These are phyloP conservation scores for Carabus problematicus DNA, from an alignment of 2,888 invertebrate species.

Conservation along the genomic window DNA sequence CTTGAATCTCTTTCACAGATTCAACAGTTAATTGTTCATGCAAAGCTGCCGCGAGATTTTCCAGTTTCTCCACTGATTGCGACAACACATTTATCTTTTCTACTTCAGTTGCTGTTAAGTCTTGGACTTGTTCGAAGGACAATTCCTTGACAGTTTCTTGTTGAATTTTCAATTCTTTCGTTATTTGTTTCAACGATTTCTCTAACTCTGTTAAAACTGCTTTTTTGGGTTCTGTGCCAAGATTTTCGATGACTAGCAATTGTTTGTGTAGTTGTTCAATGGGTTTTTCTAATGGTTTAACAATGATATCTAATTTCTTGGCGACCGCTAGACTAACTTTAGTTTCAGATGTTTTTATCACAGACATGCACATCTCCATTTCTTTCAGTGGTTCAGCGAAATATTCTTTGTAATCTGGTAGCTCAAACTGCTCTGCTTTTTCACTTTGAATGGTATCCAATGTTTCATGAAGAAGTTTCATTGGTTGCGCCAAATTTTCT, in stretches of 20 bases:
- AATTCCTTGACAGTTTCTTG: constrained; percentile 11
- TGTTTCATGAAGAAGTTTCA: constrained; percentile 28
- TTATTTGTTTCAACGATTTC: neutral
- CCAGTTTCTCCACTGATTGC: neutral
- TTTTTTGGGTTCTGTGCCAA: constrained; percentile 1
- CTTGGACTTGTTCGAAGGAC: neutral
- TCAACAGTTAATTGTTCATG: constrained; percentile 1
- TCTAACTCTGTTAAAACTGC: neutral
- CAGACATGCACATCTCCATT: neutral
- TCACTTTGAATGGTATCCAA: constrained; percentile 18
- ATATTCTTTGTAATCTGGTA: constrained; percentile 10
- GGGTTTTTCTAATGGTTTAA: neutral
- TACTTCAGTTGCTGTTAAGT: neutral
- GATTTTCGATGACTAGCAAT: constrained; percentile 3
- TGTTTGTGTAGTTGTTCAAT: constrained; percentile 1
- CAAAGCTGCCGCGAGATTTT: neutral
- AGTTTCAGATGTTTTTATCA: constrained; percentile 5
- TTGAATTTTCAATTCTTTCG: constrained; percentile 2
- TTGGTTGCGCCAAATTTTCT: constrained; percentile 15
- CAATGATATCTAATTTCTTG: constrained; percentile 1
- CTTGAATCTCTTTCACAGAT: neutral
- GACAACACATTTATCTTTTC: neutral
- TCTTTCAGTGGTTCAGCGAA: constrained; percentile 14
- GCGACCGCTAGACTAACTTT: constrained; percentile 4
- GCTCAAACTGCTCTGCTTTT: neutral